Conservation (phyloP, 2,113 vertebrate species). For the Sisor rabdophorus region DNA sequence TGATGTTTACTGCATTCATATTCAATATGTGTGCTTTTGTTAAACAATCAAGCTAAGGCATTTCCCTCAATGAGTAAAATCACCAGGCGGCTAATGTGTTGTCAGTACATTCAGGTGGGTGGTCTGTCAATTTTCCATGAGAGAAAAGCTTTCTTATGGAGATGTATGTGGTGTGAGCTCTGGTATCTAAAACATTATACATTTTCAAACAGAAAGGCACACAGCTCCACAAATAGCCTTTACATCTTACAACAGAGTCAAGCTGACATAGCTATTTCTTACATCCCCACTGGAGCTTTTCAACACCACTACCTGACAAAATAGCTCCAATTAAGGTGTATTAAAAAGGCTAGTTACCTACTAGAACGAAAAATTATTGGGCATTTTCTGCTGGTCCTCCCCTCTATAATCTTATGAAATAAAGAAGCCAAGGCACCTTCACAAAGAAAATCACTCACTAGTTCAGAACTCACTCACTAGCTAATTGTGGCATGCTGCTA, state of each 20-base stretch:
- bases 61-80: constrained; percentile 14
- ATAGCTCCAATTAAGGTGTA: constrained; percentile 41
- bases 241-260: constrained; percentile 54
- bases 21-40: constrained; percentile 3
- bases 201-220: constrained; percentile 49
- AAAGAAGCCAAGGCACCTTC: constrained; percentile 15
- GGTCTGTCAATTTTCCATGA: constrained; percentile 34
- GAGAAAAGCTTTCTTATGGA: constrained; percentile 47
- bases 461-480: constrained; percentile 6
- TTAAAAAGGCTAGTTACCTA: constrained; percentile 26
- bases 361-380: constrained; percentile 15
- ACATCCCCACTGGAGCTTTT: constrained; percentile 47
- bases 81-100: constrained; percentile 38
- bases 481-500: constrained; percentile 8
- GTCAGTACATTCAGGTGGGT: constrained; percentile 29
- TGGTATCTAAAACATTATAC: constrained; percentile 52
- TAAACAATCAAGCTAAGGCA: constrained; percentile 27
- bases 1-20: constrained; percentile 10
- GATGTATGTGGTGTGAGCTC: constrained; percentile 50
- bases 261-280: constrained; percentile 58
- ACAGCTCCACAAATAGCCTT: constrained; percentile 47
- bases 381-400: not conserved
- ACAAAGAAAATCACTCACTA: constrained; percentile 17
- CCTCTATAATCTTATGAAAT: constrained; percentile 11
- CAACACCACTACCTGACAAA: constrained; percentile 51